phyloP scores from a whole-genome alignment of 2,113 vertebrate species.

The Saccopteryx leptura region DNA sequence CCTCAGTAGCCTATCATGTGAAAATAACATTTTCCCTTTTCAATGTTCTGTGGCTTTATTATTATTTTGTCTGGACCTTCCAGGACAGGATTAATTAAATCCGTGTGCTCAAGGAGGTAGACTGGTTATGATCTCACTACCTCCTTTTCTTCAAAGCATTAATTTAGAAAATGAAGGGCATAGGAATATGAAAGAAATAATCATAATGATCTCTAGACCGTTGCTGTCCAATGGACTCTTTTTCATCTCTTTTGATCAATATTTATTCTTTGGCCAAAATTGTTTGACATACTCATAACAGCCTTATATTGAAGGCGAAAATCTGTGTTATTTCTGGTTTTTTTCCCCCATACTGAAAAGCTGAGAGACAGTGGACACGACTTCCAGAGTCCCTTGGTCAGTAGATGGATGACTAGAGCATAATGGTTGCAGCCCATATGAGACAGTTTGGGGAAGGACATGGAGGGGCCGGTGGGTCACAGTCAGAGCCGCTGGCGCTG shows the following conservation, averaged over 20 bases:
- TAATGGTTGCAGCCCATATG: not conserved
- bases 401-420: not conserved
- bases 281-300: not conserved
- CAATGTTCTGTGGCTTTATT: constrained; percentile 16
- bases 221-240: not conserved
- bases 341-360: not conserved
- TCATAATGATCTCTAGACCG: not conserved
- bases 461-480: fast-evolving
- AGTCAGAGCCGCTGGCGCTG: not conserved
- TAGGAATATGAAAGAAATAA: not conserved
- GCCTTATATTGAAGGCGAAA: constrained; percentile 24
- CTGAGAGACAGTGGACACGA: not conserved
- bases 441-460: fast-evolving
- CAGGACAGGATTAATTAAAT: constrained; percentile 37
- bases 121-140: not conserved
- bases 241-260: not conserved
- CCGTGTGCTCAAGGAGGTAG: not conserved
- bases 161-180: not conserved
- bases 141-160: constrained; percentile 32
- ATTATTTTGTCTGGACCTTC: constrained; percentile 51
- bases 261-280: not conserved
- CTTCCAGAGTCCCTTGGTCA: not conserved
- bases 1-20: constrained; percentile 22
- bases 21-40: constrained; percentile 31
- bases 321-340: not conserved